Evolutionary conservation across 2,888 invertebrate genomes (phyloP).

Genomic region (Pinctada fucata): DNA sequence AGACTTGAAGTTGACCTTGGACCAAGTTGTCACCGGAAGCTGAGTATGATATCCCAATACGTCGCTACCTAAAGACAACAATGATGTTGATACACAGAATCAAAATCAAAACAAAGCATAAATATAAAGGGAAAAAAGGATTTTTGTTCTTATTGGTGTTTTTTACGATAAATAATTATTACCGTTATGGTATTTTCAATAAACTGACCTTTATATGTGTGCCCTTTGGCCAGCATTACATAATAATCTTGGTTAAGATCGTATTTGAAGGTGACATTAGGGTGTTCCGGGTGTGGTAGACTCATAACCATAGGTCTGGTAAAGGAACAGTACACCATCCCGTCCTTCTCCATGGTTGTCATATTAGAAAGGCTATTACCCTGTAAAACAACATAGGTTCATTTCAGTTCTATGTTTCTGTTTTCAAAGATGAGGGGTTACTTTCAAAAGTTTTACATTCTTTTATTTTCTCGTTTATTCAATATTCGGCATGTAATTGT

Average conservation of each 20-base stretch:
- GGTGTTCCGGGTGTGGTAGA: constrained; percentile 4
- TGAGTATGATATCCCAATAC: constrained; percentile 34
- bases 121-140: too few relatives aligned
- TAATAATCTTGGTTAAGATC: constrained; percentile 34
- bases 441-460: too few relatives aligned
- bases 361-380: constrained; percentile 26
- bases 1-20: constrained; percentile 24
- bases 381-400: background rate
- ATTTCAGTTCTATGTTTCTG: too few relatives aligned
- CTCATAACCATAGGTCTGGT: constrained; percentile 34
- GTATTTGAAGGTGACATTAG: constrained; percentile 3
- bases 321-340: constrained; percentile 38
- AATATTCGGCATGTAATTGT: too few relatives aligned
- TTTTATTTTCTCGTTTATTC: too few relatives aligned
- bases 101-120: too few relatives aligned
- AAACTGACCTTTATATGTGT: constrained; percentile 25
- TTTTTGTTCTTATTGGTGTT: too few relatives aligned
- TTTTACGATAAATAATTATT: too few relatives aligned
- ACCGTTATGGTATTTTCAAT: background rate
- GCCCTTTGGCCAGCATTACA: constrained; percentile 37
- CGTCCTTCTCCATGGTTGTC: constrained; percentile 20
- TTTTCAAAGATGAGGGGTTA: too few relatives aligned
- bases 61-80: constrained; percentile 22
- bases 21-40: constrained; percentile 26
- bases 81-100: too few relatives aligned